Base-by-base conservation (phyloP, 2,797 vertebrate species). In the Etheostoma perlongum region DNA sequence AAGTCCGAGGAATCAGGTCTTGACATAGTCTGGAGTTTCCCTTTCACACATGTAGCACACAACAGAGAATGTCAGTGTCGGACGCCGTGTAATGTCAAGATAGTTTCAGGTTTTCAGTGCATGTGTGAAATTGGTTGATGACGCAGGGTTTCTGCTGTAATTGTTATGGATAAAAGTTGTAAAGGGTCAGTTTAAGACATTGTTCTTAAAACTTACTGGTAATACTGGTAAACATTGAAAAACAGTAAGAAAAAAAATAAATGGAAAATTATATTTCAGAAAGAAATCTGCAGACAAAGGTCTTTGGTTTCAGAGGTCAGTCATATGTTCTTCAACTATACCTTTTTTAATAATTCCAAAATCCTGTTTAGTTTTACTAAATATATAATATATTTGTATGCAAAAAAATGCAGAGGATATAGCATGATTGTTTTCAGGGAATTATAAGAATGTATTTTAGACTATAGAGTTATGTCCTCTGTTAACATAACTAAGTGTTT, bases 401-500 rank as follows among this genome's bases (percentile, higher is more conserved):
- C 42, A 44, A 44, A 44, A 42, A 44, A 44, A 44, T 44, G 42
- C 42, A 44, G 42, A 44, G 42, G 4, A 15, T 44, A 15, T 44
- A 15, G 13, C 42, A 44, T 14, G 13, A 44, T 44, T 44, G 13
- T 44, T 44, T 44, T 44, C 42, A 44, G 42, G 15, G 4, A 15
- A 44, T 44, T 44, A 13, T 13, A 44, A 44, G 12, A 44, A 44
- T 44, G 4, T 44, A 1, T 44, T 44, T 12, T 44, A 44, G 13
- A 44, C 42, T 44, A 40, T 11, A 40, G 42, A 44, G 42, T 13
- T 19, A 0, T 15, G 10, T 69, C 10, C 4, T 71, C 16, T 47
- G 19, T 69, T 67, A 51, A 42, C 16, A 4, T 49, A n/a, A 46
- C 9, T 21, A 59, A 77, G 11, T 66, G 4, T 84, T 70, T 61